Evolutionary conservation across 2,113 vertebrate genomes (phyloP).

Genomic region (Anhinga rufa): DNA sequence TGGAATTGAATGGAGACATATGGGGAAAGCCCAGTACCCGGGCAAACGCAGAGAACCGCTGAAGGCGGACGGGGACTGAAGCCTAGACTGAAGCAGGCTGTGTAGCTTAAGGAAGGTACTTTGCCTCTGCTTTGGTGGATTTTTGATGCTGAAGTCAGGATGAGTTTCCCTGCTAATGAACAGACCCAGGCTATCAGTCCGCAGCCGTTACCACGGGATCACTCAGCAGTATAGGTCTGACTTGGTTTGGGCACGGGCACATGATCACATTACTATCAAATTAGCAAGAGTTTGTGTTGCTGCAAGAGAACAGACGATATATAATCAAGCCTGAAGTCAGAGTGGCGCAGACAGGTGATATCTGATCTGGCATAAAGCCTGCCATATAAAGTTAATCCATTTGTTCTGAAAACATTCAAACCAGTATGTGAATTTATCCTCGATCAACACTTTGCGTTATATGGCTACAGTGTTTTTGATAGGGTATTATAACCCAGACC

Average conservation of each 20-base stretch:
- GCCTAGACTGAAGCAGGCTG: not conserved
- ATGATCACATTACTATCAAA: not conserved
- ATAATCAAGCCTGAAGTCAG: slow-evolving; percentile 41
- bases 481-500: not conserved
- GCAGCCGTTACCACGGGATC: not conserved
- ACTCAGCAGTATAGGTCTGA: not conserved
- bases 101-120: not conserved
- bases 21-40: not conserved
- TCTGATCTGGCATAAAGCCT: slow-evolving; percentile 29
- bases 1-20: not conserved
- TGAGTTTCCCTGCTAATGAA: not conserved
- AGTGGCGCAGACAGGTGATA: slow-evolving; percentile 2
- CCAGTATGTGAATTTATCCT: not conserved
- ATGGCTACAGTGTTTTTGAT: not conserved
- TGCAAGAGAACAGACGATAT: slow-evolving; percentile 7
- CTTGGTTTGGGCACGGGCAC: not conserved
- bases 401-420: slow-evolving; percentile 48
- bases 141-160: not conserved
- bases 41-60: not conserved
- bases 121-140: not conserved
- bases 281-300: not conserved
- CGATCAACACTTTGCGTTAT: not conserved
- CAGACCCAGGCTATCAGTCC: not conserved
- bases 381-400: slow-evolving; percentile 19
- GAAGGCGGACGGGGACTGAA: not conserved